A percentile compares a stretch with the other conserved stretches of the same genome.
Evolutionary conservation across 2,113 vertebrate species (phyloP).

Genomic region (Aegypius monachus): DNA sequence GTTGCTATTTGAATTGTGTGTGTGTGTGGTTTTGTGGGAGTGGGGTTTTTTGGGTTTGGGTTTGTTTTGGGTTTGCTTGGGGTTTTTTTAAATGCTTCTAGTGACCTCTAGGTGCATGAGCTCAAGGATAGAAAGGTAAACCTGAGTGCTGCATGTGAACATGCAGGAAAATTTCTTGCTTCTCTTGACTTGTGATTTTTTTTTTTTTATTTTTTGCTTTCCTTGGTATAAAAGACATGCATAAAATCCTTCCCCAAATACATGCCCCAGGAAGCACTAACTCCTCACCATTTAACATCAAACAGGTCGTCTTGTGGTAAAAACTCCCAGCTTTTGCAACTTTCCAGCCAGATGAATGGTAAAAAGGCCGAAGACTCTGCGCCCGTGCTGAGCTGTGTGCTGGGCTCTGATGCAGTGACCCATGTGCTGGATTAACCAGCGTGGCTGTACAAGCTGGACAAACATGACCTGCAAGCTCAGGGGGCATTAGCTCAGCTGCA

Average conservation of each 20-base stretch:
- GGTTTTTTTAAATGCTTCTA: neutral
- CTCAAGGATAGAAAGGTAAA: neutral
- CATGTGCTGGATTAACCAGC: neutral
- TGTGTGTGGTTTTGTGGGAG: neutral
- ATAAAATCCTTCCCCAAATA: neutral
- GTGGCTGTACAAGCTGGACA: neutral
- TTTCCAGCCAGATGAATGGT: neutral
- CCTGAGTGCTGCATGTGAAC: neutral
- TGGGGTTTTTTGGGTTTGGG: neutral
- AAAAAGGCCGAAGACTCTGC: neutral
- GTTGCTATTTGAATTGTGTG: neutral
- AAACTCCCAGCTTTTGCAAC: neutral
- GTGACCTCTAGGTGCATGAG: neutral
- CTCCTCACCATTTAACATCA: neutral
- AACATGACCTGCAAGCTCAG: neutral
- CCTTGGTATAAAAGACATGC: neutral
- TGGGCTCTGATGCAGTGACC: neutral
- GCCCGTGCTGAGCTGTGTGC: neutral
- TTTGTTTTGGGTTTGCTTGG: neutral
- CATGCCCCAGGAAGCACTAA: neutral
- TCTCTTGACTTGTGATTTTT: neutral
- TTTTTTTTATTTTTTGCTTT: neutral
- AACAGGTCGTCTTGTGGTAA: neutral
- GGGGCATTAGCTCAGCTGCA: neutral
- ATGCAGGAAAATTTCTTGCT: neutral